Percentiles rank a stretch among this genome's conserved stretches.
Evolutionary conservation across 2,113 vertebrate species (phyloP).

Genomic region (Bolborhynchus lineola): DNA sequence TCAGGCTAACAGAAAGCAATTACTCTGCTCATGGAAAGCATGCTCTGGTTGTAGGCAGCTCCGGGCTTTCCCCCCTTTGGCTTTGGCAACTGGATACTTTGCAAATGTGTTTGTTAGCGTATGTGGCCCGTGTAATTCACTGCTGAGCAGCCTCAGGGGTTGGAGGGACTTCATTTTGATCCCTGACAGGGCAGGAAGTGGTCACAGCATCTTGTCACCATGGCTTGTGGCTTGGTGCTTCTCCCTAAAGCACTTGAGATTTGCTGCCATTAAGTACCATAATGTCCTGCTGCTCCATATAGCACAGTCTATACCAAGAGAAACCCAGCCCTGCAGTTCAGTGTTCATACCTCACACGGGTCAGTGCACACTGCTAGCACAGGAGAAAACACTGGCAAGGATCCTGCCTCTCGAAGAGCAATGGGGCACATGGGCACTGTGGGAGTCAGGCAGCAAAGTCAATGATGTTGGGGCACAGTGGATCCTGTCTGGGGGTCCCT

Average conservation of each 20-base stretch:
- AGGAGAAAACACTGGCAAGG: not conserved
- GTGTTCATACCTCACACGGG: rapidly evolving
- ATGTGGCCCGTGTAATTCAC: not conserved
- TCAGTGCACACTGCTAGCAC: not conserved
- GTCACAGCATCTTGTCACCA: not conserved
- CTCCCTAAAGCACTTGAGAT: not conserved
- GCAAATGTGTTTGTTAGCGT: not conserved
- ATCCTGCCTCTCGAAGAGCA: not conserved
- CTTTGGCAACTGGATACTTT: not conserved
- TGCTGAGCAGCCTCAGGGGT: not conserved
- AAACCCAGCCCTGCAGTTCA: not conserved
- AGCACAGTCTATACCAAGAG: not conserved
- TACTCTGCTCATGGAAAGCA: not conserved
- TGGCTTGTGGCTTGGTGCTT: not conserved
- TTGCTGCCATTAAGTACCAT: not conserved
- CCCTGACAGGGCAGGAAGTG: not conserved
- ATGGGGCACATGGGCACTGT: rapidly evolving
- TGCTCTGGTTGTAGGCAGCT: not conserved
- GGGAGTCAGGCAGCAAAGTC: not conserved
- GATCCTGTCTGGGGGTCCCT: rapidly evolving
- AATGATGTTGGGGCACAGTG: rapidly evolving
- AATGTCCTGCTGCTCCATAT: not conserved
- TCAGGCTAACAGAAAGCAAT: not conserved
- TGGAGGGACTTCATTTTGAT: not conserved
- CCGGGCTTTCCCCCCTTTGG: not conserved